These are phyloP conservation scores for Hiodon alosoides DNA, from an alignment of 2,113 vertebrate species.

Conservation along the genomic window DNA sequence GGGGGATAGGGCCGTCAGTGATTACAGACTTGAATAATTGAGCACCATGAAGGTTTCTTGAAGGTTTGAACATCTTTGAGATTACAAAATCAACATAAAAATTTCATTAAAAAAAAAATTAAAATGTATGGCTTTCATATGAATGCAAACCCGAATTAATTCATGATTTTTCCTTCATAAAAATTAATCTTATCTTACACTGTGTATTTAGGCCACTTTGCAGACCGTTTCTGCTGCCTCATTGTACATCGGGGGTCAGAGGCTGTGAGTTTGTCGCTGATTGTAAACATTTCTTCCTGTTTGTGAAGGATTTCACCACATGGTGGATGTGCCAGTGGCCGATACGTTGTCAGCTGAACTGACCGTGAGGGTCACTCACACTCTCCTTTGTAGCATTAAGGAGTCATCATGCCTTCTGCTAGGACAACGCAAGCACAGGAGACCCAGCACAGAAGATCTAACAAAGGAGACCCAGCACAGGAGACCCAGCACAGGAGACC, in stretches of 20 bases:
- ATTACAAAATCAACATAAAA: too few relatives aligned
- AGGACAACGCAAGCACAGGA: not conserved
- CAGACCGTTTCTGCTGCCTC: too few relatives aligned
- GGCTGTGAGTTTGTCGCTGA: not conserved
- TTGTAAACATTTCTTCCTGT: constrained; percentile 8
- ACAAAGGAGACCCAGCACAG: too few relatives aligned
- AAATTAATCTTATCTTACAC: too few relatives aligned
- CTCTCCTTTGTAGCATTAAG: not conserved
- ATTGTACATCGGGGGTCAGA: not conserved
- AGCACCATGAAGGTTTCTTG: too few relatives aligned
- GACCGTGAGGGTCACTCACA: constrained; percentile 9
- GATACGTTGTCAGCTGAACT: not conserved
- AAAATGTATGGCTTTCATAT: too few relatives aligned
- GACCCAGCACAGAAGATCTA: not conserved
- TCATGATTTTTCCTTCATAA: too few relatives aligned
- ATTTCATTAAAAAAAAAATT: too few relatives aligned
- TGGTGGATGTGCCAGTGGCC: not conserved
- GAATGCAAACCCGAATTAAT: too few relatives aligned
- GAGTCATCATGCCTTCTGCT: not conserved
- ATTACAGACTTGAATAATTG: not conserved
- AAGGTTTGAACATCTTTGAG: too few relatives aligned
- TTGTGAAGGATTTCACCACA: not conserved
- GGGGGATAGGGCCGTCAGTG: not conserved
- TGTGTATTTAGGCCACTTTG: too few relatives aligned
- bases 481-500: not conserved